Evolutionary conservation across 2,797 vertebrate species (phyloP).

Genomic region (Clarias pachynema): DNA sequence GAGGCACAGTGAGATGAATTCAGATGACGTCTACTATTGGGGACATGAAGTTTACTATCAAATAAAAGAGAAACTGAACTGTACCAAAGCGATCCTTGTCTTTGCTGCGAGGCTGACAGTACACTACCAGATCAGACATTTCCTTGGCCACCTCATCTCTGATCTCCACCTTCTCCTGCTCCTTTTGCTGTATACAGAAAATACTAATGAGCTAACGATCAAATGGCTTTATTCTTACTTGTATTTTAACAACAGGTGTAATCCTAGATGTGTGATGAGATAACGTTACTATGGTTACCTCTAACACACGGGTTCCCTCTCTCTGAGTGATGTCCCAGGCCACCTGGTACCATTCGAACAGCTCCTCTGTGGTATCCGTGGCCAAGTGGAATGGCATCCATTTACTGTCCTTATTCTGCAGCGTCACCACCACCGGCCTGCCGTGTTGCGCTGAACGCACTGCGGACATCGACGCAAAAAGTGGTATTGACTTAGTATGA

Average conservation of each 20-base stretch:
- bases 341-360: slow-evolving; percentile 91
- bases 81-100: slow-evolving; percentile 93
- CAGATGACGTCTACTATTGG: not conserved
- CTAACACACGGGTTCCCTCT: slow-evolving; percentile 80
- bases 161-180: slow-evolving; percentile 86
- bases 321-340: slow-evolving; percentile 88
- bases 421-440: slow-evolving; percentile 83
- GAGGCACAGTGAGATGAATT: not conserved
- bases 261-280: no score
- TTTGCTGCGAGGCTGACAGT: slow-evolving; percentile 96
- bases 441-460: slow-evolving; percentile 85
- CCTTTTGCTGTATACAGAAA: slow-evolving; percentile 67
- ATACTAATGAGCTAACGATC: not conserved
- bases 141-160: slow-evolving; percentile 91
- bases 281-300: slow-evolving; percentile 55
- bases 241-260: not conserved
- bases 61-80: slow-evolving; percentile 13
- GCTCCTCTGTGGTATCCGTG: slow-evolving; percentile 85
- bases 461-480: slow-evolving; percentile 56
- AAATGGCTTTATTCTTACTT: not conserved
- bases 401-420: slow-evolving; percentile 78
- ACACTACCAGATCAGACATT: slow-evolving; percentile 94
- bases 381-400: slow-evolving; percentile 86
- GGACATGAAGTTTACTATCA: not conserved
- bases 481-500: not conserved